A percentile compares a stretch with the other conserved stretches of the same genome.
Conservation (phyloP, 2,888 invertebrate genomes). For the Galerucella nymphaeae region DNA sequence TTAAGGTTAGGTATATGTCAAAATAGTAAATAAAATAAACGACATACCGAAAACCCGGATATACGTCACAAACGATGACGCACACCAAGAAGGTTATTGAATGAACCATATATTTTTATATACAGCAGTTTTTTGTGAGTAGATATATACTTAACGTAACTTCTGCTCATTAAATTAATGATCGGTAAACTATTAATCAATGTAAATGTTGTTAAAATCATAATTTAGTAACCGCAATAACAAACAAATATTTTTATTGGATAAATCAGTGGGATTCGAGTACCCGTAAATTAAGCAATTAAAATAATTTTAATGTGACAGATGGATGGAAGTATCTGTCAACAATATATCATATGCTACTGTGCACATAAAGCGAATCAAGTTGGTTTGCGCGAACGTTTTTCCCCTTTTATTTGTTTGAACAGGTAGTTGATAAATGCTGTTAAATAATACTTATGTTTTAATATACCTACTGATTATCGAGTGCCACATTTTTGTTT, state of each 20-base stretch:
- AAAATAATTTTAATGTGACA: constrained; percentile 64
- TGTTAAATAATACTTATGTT: constrained; percentile 62
- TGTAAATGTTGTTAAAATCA: constrained; percentile 36
- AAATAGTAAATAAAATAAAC: too few relatives aligned
- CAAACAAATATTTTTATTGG: constrained; percentile 41
- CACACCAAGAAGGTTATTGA: too few relatives aligned
- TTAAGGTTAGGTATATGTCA: too few relatives aligned
- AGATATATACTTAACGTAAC: neutral
- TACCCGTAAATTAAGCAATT: constrained; percentile 57
- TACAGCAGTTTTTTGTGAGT: too few relatives aligned
- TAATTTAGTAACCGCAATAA: constrained; percentile 21
- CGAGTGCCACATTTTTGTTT: constrained; percentile 31
- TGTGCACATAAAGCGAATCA: constrained; percentile 57
- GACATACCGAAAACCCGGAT: too few relatives aligned
- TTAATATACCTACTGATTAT: constrained; percentile 59
- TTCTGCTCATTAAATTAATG: neutral
- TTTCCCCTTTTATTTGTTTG: constrained; percentile 42
- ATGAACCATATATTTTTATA: too few relatives aligned
- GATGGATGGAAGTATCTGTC: constrained; percentile 59
- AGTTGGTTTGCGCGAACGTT: constrained; percentile 12
- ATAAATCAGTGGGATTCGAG: constrained; percentile 46
- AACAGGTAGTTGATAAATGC: constrained; percentile 61
- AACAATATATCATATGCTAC: constrained; percentile 64
- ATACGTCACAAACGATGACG: too few relatives aligned
- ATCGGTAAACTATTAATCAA: constrained; percentile 18